These are phyloP conservation scores for Varanus komodoensis DNA, from an alignment of 2,113 vertebrate genomes.

Conservation along the genomic window DNA sequence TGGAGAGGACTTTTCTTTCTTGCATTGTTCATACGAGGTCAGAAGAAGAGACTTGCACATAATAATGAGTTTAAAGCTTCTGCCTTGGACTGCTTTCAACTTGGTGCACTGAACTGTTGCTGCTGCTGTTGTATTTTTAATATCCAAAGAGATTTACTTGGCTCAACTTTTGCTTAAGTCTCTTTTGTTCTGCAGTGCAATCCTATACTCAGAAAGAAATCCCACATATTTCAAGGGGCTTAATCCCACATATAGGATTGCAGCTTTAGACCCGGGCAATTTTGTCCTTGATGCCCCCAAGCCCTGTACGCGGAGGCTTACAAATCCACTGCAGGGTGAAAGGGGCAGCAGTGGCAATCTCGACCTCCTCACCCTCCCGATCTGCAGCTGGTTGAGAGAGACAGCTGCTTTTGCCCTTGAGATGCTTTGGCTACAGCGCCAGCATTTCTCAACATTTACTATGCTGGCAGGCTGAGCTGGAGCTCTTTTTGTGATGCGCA, in stretches of 20 bases:
- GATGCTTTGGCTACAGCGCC: too few species aligned
- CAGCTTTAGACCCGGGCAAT: background rate
- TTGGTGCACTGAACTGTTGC: background rate
- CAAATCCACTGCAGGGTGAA: too few species aligned
- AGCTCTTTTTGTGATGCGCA: background rate
- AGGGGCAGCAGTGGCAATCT: too few species aligned
- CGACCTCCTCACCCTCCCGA: too few species aligned
- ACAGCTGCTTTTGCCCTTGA: too few species aligned
- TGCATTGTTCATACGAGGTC: background rate
- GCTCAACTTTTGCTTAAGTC: background rate
- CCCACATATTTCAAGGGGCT: background rate
- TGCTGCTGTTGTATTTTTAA: background rate
- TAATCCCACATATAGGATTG: background rate
- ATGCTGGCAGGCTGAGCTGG: too few species aligned
- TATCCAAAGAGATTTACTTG: background rate
- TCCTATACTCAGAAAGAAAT: too few species aligned
- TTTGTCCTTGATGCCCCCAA: background rate
- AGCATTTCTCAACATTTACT: too few species aligned
- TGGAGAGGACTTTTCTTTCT: background rate
- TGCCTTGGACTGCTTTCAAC: background rate
- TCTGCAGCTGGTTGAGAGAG: too few species aligned
- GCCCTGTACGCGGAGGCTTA: too few species aligned
- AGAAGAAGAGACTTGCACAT: conserved; percentile 27
- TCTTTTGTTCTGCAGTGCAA: background rate
- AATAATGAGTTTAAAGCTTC: background rate